These are phyloP conservation scores for Apis laboriosa DNA, from an alignment of 1,140 invertebrate species.

Conservation along the genomic window DNA sequence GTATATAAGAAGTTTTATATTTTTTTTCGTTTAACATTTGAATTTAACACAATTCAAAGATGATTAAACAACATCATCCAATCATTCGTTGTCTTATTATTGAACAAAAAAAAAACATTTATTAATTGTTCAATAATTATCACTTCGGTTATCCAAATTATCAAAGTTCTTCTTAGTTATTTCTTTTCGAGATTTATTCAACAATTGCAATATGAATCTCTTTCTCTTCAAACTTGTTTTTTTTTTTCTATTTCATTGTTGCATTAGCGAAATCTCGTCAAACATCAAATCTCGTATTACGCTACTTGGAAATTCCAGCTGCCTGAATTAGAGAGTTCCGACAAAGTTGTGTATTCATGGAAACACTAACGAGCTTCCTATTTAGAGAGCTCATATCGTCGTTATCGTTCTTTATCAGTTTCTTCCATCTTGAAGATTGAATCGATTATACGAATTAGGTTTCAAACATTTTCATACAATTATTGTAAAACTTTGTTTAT, in stretches of 20 bases:
- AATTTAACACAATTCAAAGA: too few species aligned
- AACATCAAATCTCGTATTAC: conserved; percentile 2
- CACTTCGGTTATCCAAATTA: background rate
- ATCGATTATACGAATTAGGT: background rate
- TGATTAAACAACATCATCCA: too few species aligned
- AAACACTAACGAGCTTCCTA: conserved; percentile 29
- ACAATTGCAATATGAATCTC: background rate
- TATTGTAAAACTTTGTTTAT: background rate
- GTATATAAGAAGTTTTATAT: too few species aligned
- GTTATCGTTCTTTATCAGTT: background rate
- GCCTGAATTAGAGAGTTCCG: conserved; percentile 26
- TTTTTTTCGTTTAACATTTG: too few species aligned
- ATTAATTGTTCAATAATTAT: too few species aligned
- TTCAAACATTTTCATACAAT: background rate
- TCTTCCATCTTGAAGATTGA: background rate
- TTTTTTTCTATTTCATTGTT: background rate
- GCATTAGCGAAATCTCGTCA: background rate
- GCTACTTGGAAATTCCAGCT: conserved; percentile 2
- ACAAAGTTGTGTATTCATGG: conserved; percentile 30
- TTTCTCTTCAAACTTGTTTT: background rate
- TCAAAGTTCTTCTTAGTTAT: background rate
- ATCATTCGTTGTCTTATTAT: too few species aligned
- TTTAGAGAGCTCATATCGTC: background rate
- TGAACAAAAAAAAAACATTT: too few species aligned
- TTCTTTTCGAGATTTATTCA: background rate